Evolutionary conservation across 2,888 invertebrate species (phyloP).

Genomic region (Andrena flavipes): DNA sequence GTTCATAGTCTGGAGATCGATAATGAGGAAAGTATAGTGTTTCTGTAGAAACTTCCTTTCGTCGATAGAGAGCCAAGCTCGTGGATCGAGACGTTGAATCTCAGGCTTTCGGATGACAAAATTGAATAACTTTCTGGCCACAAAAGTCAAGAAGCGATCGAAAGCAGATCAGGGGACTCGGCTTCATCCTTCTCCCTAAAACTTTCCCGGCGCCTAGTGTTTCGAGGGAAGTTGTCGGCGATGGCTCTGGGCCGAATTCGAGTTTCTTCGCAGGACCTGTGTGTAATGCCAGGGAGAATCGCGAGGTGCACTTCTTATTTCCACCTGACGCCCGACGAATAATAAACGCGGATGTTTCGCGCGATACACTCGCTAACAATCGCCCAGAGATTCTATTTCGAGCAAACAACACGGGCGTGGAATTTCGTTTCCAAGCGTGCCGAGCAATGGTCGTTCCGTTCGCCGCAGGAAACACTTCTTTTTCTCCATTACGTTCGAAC

Average conservation of each 20-base stretch:
- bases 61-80: background rate
- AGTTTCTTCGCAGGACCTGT: conserved; percentile 27
- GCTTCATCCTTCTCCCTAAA: conserved; percentile 1
- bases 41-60: background rate
- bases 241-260: conserved; percentile 8
- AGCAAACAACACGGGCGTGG: conserved; percentile 26
- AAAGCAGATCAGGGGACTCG: background rate
- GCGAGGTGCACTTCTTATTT: conserved; percentile 38
- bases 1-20: too few species aligned
- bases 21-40: background rate
- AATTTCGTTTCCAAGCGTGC: conserved; percentile 35
- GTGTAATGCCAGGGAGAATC: conserved; percentile 24
- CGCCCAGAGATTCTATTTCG: conserved; percentile 38
- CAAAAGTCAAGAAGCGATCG: background rate
- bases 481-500: conserved; percentile 10
- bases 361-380: conserved; percentile 34
- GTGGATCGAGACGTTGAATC: background rate
- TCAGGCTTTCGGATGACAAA: background rate
- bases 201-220: conserved; percentile 2
- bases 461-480: background rate
- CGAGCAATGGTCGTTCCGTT: background rate
- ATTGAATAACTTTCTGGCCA: conserved; percentile 8
- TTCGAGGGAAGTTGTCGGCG: conserved; percentile 22
- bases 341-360: conserved; percentile 44
- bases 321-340: conserved; percentile 37